phyloP scores from a whole-genome alignment of 2,113 vertebrate genomes.

The Cichladusa arquata region DNA sequence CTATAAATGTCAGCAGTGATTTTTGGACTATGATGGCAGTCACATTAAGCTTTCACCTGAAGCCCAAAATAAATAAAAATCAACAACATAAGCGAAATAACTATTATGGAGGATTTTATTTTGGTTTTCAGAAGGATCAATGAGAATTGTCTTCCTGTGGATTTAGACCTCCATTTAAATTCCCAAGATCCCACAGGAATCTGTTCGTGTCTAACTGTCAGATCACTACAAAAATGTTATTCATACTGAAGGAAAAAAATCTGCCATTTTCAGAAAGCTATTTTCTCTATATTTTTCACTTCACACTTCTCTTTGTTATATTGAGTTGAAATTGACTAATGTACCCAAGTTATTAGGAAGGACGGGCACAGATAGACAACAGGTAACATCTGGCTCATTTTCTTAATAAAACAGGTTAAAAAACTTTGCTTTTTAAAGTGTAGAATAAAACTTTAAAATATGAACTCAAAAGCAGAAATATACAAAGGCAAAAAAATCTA shows the following conservation, averaged over 20 bases:
- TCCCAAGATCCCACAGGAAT: background rate
- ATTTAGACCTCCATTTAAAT: background rate
- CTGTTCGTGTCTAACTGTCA: background rate
- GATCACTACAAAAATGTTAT: background rate
- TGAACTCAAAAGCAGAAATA: background rate
- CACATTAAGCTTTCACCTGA: background rate
- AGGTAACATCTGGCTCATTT: background rate
- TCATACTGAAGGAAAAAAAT: background rate
- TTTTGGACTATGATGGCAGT: background rate
- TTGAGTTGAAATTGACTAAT: background rate
- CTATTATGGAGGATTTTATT: background rate
- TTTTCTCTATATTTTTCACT: background rate
- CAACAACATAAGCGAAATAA: background rate
- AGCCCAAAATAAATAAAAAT: background rate
- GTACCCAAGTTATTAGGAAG: background rate
- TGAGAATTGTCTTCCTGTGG: background rate
- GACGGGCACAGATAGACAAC: background rate
- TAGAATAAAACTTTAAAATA: background rate
- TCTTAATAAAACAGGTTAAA: background rate
- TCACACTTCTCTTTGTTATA: background rate
- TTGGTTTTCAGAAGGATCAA: background rate
- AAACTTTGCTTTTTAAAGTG: background rate
- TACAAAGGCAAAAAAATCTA: background rate
- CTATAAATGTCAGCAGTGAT: background rate
- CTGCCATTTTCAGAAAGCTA: background rate